A percentile compares a stretch with the other conserved stretches of the same genome.
Evolutionary conservation across 2,888 invertebrate species (phyloP).

Genomic region (Eupithecia vulgata): DNA sequence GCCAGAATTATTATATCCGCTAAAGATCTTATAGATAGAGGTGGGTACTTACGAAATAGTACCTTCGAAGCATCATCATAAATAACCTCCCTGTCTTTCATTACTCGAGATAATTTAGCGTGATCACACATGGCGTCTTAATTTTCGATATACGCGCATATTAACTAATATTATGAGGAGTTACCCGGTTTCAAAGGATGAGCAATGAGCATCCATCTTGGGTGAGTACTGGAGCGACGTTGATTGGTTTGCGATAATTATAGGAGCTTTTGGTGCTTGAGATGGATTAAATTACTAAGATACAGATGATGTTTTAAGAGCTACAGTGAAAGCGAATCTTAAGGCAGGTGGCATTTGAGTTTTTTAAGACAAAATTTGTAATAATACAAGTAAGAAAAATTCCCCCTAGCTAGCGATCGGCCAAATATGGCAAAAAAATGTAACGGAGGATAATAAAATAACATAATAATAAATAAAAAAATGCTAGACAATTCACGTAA

Average conservation of each 20-base stretch:
- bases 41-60: not conserved
- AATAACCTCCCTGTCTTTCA: conserved; percentile 45
- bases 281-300: conserved; percentile 10
- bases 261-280: conserved; percentile 11
- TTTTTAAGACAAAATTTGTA: too few relatives aligned
- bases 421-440: too few relatives aligned
- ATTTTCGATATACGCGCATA: conserved; percentile 33
- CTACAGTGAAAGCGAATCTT: not conserved
- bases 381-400: too few relatives aligned
- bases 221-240: conserved; percentile 46
- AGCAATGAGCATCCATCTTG: conserved; percentile 48
- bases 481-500: too few relatives aligned
- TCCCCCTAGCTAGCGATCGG: too few relatives aligned
- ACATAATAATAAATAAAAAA: too few relatives aligned
- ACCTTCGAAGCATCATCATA: conserved; percentile 2
- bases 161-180: conserved; percentile 23
- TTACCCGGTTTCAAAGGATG: conserved; percentile 44
- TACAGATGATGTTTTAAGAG: not conserved
- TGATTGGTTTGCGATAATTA: conserved; percentile 52
- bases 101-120: conserved; percentile 50
- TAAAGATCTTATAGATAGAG: not conserved
- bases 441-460: too few relatives aligned
- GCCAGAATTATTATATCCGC: not conserved
- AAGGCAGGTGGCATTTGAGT: not conserved
- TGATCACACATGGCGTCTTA: conserved; percentile 45